These are phyloP conservation scores for crab-eating macaque (Macaca fascicularis) DNA, from an alignment of 2,113 vertebrate genomes.

Conservation along the genomic window T2T-MFA8v1.1 NC_088388.1:115989501-115990000, in stretches of 20 bases:
- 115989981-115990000: too few species aligned
- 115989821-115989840: not conserved
- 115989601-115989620: conserved; percentile 91
- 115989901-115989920: conserved; percentile 71
- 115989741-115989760: accelerated
- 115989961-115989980: too few species aligned
- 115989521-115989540: conserved; percentile 92
- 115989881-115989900: not conserved
- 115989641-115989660: conserved; percentile 91
- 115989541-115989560: conserved; percentile 95
- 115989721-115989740: not conserved
- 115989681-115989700: not conserved
- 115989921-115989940: too few species aligned
- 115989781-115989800: not conserved
- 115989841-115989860: not conserved
- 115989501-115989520: conserved; percentile 85
- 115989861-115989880: not conserved
- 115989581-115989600: conserved; percentile 92
- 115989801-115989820: not conserved
- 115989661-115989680: conserved; percentile 83
- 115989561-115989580: conserved; percentile 92
- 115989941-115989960: too few species aligned
- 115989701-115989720: not conserved
- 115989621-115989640: conserved; percentile 93
- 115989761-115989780: accelerated